Evolutionary conservation across 2,797 vertebrate genomes (phyloP).

Genomic region (Sardinella longiceps): DNA sequence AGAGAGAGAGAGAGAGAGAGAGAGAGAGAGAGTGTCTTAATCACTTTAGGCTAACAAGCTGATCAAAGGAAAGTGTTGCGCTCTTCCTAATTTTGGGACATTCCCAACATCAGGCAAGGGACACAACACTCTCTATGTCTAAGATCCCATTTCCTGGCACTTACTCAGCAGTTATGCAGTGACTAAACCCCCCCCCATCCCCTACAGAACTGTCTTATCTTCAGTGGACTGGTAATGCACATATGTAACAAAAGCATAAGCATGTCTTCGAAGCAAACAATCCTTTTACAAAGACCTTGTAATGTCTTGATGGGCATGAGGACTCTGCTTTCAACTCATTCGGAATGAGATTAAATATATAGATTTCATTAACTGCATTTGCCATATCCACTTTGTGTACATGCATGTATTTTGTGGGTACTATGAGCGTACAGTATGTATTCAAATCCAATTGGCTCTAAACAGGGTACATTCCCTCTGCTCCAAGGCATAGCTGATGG

Average conservation of each 20-base stretch:
- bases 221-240: not conserved
- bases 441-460: not conserved
- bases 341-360: not conserved
- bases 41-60: slow-evolving; percentile 15
- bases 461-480: not conserved
- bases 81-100: not conserved
- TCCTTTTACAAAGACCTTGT: not conserved
- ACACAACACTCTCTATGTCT: not conserved
- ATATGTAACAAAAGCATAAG: not conserved
- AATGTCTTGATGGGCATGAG: not conserved
- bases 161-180: not conserved
- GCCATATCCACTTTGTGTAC: not conserved
- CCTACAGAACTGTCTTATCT: too few species aligned
- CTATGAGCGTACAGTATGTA: not conserved
- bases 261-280: not conserved
- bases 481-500: not conserved
- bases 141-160: not conserved
- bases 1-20: not conserved
- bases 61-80: not conserved
- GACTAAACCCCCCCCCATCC: not conserved
- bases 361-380: slow-evolving; percentile 4
- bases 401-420: not conserved
- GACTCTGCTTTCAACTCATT: not conserved
- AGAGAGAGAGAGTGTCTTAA: not conserved
- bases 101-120: not conserved